A percentile compares a stretch with the other conserved stretches of the same genome.
Conservation (phyloP, 2,113 vertebrate genomes). For the Herpailurus yagouaroundi region DNA sequence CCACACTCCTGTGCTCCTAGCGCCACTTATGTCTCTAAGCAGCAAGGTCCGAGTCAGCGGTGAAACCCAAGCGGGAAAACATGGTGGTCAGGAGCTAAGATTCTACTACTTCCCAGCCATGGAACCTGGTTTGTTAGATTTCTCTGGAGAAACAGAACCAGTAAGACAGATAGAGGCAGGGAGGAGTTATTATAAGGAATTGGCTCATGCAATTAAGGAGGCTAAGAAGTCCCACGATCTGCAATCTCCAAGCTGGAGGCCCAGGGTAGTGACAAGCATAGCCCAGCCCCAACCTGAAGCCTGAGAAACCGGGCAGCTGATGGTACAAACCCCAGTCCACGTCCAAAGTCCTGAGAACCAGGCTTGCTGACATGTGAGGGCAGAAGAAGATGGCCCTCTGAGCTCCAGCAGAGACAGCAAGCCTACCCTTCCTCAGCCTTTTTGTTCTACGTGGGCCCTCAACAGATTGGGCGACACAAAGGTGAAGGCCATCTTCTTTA, state of each 20-base stretch:
- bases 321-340: accelerated
- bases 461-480: neutral
- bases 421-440: neutral
- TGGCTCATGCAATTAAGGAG: neutral
- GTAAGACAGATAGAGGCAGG: neutral
- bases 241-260: neutral
- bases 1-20: neutral
- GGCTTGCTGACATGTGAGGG: neutral
- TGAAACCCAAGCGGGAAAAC: neutral
- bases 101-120: neutral
- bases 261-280: neutral
- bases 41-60: neutral
- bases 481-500: neutral
- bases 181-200: neutral
- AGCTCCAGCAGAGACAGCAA: neutral
- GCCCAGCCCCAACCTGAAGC: neutral
- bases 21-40: neutral
- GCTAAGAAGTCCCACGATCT: neutral
- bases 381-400: neutral
- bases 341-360: neutral
- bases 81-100: neutral
- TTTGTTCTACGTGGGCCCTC: neutral
- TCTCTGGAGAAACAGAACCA: neutral
- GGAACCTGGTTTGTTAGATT: neutral
- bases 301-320: neutral